Evolutionary conservation across 2,113 vertebrate species (phyloP).

Genomic region (Petrocephalus zakoni): DNA sequence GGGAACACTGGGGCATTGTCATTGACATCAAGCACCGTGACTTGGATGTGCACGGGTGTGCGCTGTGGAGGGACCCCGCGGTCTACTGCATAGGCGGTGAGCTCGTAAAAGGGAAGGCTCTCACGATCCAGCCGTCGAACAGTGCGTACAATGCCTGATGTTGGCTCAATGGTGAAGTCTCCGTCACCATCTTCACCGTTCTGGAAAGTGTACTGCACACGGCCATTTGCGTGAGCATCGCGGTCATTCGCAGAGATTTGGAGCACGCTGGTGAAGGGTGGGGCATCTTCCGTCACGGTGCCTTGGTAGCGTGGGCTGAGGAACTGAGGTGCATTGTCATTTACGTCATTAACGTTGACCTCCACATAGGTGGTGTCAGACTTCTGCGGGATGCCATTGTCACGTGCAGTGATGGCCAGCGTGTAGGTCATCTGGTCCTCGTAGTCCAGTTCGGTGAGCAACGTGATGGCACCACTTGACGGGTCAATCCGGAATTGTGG

Average conservation of each 20-base stretch:
- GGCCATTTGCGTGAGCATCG: conserved; percentile 87
- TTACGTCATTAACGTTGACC: conserved; percentile 94
- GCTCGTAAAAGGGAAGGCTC: conserved; percentile 82
- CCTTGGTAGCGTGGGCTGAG: conserved; percentile 87
- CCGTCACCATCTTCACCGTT: conserved; percentile 95
- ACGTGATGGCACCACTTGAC: conserved; percentile 81
- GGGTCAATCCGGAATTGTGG: conserved; percentile 93
- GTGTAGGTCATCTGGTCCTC: conserved; percentile 97
- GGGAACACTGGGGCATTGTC: conserved; percentile 94
- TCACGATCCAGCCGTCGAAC: conserved; percentile 87
- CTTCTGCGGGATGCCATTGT: conserved; percentile 97
- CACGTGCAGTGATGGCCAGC: conserved; percentile 87
- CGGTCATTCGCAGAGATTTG: conserved; percentile 95
- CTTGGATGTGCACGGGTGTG: conserved; percentile 89
- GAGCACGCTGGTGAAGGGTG: conserved; percentile 89
- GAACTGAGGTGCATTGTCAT: conserved; percentile 95
- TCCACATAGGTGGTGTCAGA: conserved; percentile 96
- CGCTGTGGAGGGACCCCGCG: conserved; percentile 82
- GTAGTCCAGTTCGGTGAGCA: conserved; percentile 90
- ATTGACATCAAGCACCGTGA: conserved; percentile 89
- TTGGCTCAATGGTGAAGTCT: conserved; percentile 96
- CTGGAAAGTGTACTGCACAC: conserved; percentile 97
- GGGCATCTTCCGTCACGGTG: conserved; percentile 86
- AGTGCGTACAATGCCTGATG: conserved; percentile 90
- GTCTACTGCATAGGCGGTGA: conserved; percentile 90